These are phyloP conservation scores for Belonocnema kinseyi DNA, from an alignment of 1,140 invertebrate genomes.

Conservation along the genomic window DNA sequence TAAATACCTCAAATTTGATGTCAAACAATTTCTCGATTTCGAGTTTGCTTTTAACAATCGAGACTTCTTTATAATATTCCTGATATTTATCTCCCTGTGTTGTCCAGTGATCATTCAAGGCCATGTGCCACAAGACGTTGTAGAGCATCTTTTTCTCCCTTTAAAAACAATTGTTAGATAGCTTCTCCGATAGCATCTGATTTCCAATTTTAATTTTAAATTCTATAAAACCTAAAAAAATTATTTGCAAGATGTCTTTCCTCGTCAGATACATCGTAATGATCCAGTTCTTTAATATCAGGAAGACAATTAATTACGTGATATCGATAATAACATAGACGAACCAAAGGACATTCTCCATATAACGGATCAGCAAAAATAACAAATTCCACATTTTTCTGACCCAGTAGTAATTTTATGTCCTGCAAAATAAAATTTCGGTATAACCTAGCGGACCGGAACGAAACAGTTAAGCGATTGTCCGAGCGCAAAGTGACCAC, in stretches of 20 bases:
- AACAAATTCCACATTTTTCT: slow-evolving; percentile 42
- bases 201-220: background rate
- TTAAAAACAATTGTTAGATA: background rate
- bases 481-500: too few relatives aligned
- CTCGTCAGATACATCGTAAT: slow-evolving; percentile 39
- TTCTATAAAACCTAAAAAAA: slow-evolving; percentile 46
- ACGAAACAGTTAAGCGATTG: too few relatives aligned
- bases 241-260: slow-evolving; percentile 39
- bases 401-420: slow-evolving; percentile 33
- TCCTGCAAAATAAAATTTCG: slow-evolving; percentile 36
- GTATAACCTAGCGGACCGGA: background rate
- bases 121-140: slow-evolving; percentile 42
- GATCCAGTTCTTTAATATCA: slow-evolving; percentile 42
- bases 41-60: background rate
- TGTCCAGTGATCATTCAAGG: slow-evolving; percentile 37
- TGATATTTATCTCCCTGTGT: background rate
- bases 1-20: background rate
- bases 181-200: background rate
- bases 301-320: slow-evolving; percentile 41
- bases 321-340: slow-evolving; percentile 46
- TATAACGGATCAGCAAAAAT: slow-evolving; percentile 50
- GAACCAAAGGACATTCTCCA: slow-evolving; percentile 50
- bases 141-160: slow-evolving; percentile 43
- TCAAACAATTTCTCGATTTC: background rate
- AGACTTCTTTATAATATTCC: background rate